Evolutionary conservation across 2,113 vertebrate species (phyloP), one percentile per base, ranked within the genome.

Genomic region (Larimichthys crocea): DNA sequence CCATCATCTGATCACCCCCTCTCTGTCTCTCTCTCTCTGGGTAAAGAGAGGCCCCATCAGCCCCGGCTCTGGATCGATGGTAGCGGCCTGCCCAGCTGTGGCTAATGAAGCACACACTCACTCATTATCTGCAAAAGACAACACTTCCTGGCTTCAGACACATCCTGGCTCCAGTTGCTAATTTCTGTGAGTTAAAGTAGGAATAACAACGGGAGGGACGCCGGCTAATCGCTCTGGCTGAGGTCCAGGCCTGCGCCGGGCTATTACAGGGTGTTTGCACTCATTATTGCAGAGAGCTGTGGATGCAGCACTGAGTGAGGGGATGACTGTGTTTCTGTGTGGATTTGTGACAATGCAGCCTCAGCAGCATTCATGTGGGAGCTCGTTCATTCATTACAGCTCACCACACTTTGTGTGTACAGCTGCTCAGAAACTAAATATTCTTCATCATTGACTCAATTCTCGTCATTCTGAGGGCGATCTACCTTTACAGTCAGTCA

Each of bases 41-140:
- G 11, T 68, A 31, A 52, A 60, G 24, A 87, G 20, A n/a, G 29
- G 55, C 15, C 71, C 80, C 69, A 74, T 84, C 82, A 80, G 66
- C 24, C 35, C 50, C 57, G 76, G 68, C 65, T 10, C 15, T 24
- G 29, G 60, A 86, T 78, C 31, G 46, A 80, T 79, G 74, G n/a
- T 14, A 20, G 74, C 10, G 26, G 50, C 49, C 68, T 52, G 50
- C 40, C 77, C 84, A 83, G 84, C 86, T 84, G 82, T 48, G 67
- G 74, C 71, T 90, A 85, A 88, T 88, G 77, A 69, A 70, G 79
- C 86, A 31, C 84, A 53, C n/a, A 49, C 81, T 80, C 83, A 22
- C 74, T 82, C 77, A 82, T 88, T 90, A 81, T 87, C 74, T 65
- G 35, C 48, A 53, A 65, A 80, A 86, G 74, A 83, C 88, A 90